Evolutionary conservation across 2,888 invertebrate genomes (phyloP), one percentile per base, ranked within the genome.

Genomic region (Neoascia interrupta): DNA sequence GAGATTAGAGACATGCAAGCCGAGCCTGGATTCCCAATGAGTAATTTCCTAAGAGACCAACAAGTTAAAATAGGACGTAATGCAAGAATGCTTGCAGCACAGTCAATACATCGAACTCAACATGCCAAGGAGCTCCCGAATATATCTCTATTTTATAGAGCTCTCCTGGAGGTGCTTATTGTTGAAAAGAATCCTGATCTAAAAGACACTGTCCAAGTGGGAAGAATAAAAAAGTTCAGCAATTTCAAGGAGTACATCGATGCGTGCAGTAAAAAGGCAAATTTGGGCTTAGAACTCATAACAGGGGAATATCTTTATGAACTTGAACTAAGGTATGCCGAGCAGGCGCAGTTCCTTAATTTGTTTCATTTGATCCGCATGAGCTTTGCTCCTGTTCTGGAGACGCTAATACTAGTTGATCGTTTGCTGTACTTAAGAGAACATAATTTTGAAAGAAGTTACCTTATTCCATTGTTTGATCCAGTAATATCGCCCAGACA

Each of bases 81-180:
- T 86, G 95, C 95, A 0, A 91, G 96, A 73, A 97, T 97, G 95
- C 87, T 97, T 34, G 95, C 96, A 0, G 93, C 95, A 0, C 97
- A 97, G 86, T 94, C 95, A 0, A 89, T 94, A n/a, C 93, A 95
- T 79, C 90, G 96, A 79, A 92, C 93, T 37, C 86, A 91, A 26
- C 82, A 86, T 6, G 88, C 89, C 19, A 90, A 90, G 68, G 90
- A 92, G 84, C 70, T 92, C 56, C 92, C 94, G 0, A 87, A 84
- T 60, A 91, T 90, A 60, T 92, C 94, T 5, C 89, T 97, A 39
- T 93, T 93, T 82, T 95, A 94, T 84, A 91, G 97, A 81, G 93
- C 96, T 0, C 84, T 96, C 28, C 89, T 97, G 5, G 93, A 96
- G 90, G 90, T 93, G 8, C 82, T 92, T 1, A 85, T 93, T 8